Evolutionary conservation across 2,888 invertebrate species (phyloP).

Genomic region (Fabriciana adippe): DNA sequence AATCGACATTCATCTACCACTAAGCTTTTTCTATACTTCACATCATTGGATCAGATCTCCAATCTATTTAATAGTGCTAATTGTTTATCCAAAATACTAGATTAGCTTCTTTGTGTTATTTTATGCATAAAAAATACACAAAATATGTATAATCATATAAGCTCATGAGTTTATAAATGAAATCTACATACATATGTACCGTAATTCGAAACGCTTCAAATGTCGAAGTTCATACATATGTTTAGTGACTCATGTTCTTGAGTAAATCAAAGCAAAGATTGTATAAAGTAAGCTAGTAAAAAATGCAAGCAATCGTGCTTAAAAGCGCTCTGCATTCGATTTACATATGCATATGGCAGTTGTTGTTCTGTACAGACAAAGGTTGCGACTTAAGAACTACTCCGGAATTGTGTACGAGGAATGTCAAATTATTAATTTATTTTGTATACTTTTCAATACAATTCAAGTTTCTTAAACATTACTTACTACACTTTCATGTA

Average conservation of each 20-base stretch:
- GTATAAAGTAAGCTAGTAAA: constrained; percentile 6
- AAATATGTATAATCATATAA: too few species aligned
- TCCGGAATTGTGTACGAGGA: background rate
- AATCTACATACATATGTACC: too few species aligned
- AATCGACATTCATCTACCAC: too few species aligned
- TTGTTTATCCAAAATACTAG: too few species aligned
- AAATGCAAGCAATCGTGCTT: constrained; percentile 11
- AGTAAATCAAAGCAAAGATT: constrained; percentile 10
- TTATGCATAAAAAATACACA: too few species aligned
- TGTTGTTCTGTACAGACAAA: constrained; percentile 13
- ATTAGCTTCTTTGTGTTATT: too few species aligned
- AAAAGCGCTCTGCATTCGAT: constrained; percentile 16
- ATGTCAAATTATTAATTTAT: background rate
- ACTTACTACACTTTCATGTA: too few species aligned
- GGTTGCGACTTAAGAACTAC: constrained; percentile 11
- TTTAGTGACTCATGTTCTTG: constrained; percentile 10
- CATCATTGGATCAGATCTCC: too few species aligned
- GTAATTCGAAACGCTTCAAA: background rate
- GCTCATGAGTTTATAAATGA: too few species aligned
- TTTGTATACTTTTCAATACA: background rate
- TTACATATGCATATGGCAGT: constrained; percentile 1
- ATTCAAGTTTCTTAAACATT: background rate
- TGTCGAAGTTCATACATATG: too few species aligned
- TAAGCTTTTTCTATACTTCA: too few species aligned
- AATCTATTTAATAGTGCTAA: too few species aligned